Conservation (phyloP, 2,888 invertebrate species). For the Mythimna ferrago region DNA sequence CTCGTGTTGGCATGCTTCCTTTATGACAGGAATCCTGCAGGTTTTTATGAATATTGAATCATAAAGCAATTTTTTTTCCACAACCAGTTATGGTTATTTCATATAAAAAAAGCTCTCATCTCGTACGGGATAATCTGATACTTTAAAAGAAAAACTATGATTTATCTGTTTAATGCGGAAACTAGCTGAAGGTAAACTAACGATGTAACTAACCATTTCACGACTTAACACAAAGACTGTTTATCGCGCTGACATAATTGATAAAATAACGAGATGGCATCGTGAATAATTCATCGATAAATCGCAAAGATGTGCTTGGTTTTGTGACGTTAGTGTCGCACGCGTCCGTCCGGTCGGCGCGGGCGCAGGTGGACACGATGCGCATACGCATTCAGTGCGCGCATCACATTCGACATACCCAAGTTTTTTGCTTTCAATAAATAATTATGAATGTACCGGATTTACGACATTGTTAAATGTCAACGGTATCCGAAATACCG, state of each 20-base stretch:
- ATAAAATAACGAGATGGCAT: constrained; percentile 64
- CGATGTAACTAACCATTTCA: constrained; percentile 33
- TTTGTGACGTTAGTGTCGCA: constrained; percentile 69
- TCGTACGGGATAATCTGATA: constrained; percentile 12
- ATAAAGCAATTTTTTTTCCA: constrained; percentile 37
- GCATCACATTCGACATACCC: constrained; percentile 61
- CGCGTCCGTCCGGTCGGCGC: constrained; percentile 72
- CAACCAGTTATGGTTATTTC: constrained; percentile 38
- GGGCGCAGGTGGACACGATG: constrained; percentile 65
- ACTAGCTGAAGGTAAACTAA: constrained; percentile 8
- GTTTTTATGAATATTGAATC: constrained; percentile 58
- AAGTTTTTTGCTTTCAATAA: constrained; percentile 67
- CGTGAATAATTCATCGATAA: constrained; percentile 70
- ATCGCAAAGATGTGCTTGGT: constrained; percentile 60
- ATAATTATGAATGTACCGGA: constrained; percentile 64
- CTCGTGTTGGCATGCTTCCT: constrained; percentile 61
- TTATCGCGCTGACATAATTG: constrained; percentile 60
- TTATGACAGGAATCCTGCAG: constrained; percentile 54
- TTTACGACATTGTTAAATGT: constrained; percentile 64
- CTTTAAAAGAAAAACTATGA: constrained; percentile 29
- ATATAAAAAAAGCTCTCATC: constrained; percentile 13
- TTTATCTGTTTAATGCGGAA: constrained; percentile 25
- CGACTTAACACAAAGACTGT: constrained; percentile 40
- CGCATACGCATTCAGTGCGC: constrained; percentile 67
- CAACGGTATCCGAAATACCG: constrained; percentile 59